phyloP scores from a whole-genome alignment of 2,113 vertebrate genomes.

The Chloebia gouldiae region DNA sequence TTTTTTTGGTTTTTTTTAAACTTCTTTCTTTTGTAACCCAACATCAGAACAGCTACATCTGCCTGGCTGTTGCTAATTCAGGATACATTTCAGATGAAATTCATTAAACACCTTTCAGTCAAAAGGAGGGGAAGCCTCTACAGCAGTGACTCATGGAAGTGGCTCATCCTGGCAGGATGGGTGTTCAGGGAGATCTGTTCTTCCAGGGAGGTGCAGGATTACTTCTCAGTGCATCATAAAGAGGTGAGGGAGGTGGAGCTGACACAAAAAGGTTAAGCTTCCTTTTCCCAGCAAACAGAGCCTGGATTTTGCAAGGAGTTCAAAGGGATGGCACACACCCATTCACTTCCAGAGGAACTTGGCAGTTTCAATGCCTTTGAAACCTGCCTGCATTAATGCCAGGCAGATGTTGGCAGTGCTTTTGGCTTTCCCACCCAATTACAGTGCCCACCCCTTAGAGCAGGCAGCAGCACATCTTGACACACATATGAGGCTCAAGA shows the following conservation, averaged over 20 bases:
- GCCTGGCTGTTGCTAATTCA: background rate
- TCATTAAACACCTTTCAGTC: background rate
- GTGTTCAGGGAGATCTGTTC: background rate
- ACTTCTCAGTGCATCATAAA: background rate
- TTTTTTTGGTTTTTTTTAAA: fast-evolving
- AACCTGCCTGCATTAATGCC: background rate
- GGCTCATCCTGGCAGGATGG: background rate
- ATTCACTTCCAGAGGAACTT: background rate
- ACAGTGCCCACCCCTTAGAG: background rate
- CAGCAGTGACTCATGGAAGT: background rate
- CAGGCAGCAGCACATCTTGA: background rate
- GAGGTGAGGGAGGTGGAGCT: background rate
- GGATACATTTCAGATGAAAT: background rate
- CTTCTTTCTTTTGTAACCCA: background rate
- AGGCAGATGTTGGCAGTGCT: background rate
- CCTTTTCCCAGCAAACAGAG: background rate
- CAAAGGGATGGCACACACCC: background rate
- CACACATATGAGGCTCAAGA: background rate
- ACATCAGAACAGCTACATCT: background rate
- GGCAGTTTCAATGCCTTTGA: background rate
- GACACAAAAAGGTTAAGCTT: background rate
- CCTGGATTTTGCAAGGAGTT: background rate
- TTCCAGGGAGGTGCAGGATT: background rate
- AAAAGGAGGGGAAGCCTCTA: background rate
- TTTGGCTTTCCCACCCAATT: background rate